Base-by-base conservation (phyloP, 1,140 invertebrate species). In the Gonioctena quinquepunctata region DNA sequence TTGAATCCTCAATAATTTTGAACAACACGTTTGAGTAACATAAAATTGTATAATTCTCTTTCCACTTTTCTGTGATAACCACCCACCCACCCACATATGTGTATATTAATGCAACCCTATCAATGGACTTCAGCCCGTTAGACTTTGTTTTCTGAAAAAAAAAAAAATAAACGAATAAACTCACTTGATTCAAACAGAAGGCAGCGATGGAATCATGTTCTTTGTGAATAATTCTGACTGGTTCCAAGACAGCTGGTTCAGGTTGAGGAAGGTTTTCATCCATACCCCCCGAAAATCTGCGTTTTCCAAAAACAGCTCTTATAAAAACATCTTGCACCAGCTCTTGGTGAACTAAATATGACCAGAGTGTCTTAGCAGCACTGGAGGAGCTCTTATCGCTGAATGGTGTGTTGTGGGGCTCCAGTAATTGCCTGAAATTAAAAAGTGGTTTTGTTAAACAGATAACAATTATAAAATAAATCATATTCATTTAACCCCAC, bases 201-300 rank as follows among this genome's bases (percentile, higher is more conserved):
- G 97, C 94, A 73, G 96, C 92, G 71, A 99, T 98, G 66, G 95
- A 96, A 84, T 99, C 98, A 86, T 98, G 96, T 82, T 99, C 98
- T 85, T 99, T 99, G 82, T 99, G 98, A 70, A 99, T 97, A 71
- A 99, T 96, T 68, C 96, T 89, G 66, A 98, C 94, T 48, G 95
- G 93, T 77, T 94, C 93, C 54, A 90, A 87, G 65, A 85, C 81
- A 63, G 76, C 82, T 60, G 71, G 75, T 70, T 77, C 82, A 57
- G 70, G 75, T 74, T 79, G 79, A 78, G 82, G 84, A 66, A 82
- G 76, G 16, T 11, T 13, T 62, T 87, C 85, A 28, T 86, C 73
- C 61, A 86, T 70, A 61, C 85, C 79, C 48, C 84, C 79, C 49
- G 87, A 71, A 11, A 62, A 74, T 64, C 42, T 75, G 33, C 90